Base-by-base conservation (phyloP, 1,140 invertebrate genomes). In the Drosophila punjabiensis region DNA sequence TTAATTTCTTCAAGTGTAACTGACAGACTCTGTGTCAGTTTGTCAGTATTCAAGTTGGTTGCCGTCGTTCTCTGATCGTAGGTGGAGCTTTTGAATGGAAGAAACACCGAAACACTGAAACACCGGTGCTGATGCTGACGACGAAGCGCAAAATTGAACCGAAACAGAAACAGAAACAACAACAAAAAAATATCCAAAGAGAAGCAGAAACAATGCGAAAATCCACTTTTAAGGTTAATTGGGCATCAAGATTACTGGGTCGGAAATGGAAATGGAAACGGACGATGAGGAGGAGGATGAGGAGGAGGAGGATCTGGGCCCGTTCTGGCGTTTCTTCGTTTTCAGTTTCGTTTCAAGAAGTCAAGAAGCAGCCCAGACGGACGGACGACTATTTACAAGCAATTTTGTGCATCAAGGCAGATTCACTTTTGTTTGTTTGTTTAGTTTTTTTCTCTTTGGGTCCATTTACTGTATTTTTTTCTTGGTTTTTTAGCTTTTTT, bases 161-260 rank as follows among this genome's bases (percentile, higher is more conserved):
- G 41, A 50, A 56, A 55, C 41, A n/a, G 70, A 59, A 60, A 43
- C 43, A n/a, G 7, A 47, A 58, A 37, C 24, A 43, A 16, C n/a
- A n/a, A n/a, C 39, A 53, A 76, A 73, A 58, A 48, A 24, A 58
- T 50, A 50, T 39, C 20, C 37, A 18, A 43, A 67, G 43, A 77
- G 70, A 84, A 82, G 53, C 82, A 84, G 65, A 85, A 81, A 89
- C 78, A 89, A 88, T 88, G 81, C 81, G 81, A 89, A 92, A 92
- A 92, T 90, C 81, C 81, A 92, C 91, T 92, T 93, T 92, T 93
- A 93, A 93, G 92, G 92, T 93, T 93, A 92, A 93, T 93, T 93
- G 92, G 92, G 92, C 89, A 93, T 93, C 92, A 93, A 93, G 92
- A 93, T 93, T 92, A 93, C 82, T 93, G 82, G 92, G 92, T 93